A percentile compares a stretch with the other conserved stretches of the same genome.
Evolutionary conservation across 2,888 invertebrate genomes (phyloP).

Genomic region (Troglohyphantes excavatus): DNA sequence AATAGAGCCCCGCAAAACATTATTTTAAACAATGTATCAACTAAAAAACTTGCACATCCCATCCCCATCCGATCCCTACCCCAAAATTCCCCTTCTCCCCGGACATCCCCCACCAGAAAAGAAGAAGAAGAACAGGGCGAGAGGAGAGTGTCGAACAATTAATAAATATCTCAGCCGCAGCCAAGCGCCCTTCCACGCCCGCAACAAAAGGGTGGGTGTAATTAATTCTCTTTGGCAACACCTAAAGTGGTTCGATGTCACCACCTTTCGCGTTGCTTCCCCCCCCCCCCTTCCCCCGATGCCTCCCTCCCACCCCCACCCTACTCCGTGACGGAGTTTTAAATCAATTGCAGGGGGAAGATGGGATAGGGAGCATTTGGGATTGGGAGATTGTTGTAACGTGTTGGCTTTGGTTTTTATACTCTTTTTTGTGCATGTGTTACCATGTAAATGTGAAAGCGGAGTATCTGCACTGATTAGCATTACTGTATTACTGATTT

Average conservation of each 20-base stretch:
- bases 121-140: slow-evolving; percentile 31
- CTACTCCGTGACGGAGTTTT: slow-evolving; percentile 13
- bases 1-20: no score
- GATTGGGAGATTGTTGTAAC: no score
- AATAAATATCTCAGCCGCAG: slow-evolving; percentile 66
- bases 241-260: slow-evolving; percentile 68
- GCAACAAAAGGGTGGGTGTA: slow-evolving; percentile 56
- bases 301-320: slow-evolving; percentile 7
- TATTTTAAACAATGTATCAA: no score
- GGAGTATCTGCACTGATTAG: no score
- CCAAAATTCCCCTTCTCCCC: neutral
- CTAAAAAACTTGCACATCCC: neutral
- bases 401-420: no score
- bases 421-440: no score
- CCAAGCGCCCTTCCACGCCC: slow-evolving; percentile 35
- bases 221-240: slow-evolving; percentile 71
- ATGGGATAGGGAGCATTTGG: neutral
- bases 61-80: neutral
- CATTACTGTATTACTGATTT: no score
- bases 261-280: slow-evolving; percentile 64
- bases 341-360: slow-evolving; percentile 3
- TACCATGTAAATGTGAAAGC: no score
- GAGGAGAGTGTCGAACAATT: slow-evolving; percentile 27
- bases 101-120: neutral
- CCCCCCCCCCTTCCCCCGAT: neutral